Evolutionary conservation across 2,113 vertebrate species (phyloP), one percentile per base, ranked within the genome.

Genomic region (Poicephalus gulielmi): DNA sequence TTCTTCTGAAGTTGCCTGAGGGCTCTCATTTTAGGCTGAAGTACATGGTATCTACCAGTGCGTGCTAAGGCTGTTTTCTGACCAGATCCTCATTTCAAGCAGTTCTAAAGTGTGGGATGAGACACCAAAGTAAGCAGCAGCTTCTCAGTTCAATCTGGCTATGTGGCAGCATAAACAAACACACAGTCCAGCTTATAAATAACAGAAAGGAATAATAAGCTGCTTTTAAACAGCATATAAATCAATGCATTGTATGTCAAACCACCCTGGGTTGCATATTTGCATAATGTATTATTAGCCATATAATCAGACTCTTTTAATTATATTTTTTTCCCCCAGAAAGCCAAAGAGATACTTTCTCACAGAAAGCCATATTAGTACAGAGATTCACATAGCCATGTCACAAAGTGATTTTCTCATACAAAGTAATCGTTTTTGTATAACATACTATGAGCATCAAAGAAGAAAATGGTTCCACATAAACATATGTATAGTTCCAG

Each of bases 261-360:
- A 88, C 11, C 86, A 89, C 69, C 49, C 57, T 62, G 80, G 57
- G 25, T 76, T 94, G 31, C 39, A 27, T 76, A 95, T 92, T 94
- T 95, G 73, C 69, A 81, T 97, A 94, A 95, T 86, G 62, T 47
- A 84, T 57, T 84, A 95, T 90, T 94, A 92, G 44, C 86, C 75
- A 66, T 44, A 83, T 66, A 82, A 92, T 94, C 69, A 86, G 55
- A 11, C 33, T 78, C 35, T 81, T 84, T 87, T 86, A 92, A 94
- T 95, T 92, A 93, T 94, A 96, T 95, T 59, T 60, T 91, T 62
- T 0, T 3, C 4, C 17, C 14, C 18, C 17, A 39, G 50, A 93
- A 46, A 89, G 27, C 28, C 57, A 81, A 75, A 93, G 31, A 0
- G 3, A 79, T 86, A 90, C 59, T 91, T 95, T 92, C 82, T 96